A percentile compares a stretch with the other conserved stretches of the same genome.
These are phyloP conservation scores for Poeciliopsis turneri DNA, from an alignment of 2,797 vertebrate genomes.

Conservation along the genomic window DNA sequence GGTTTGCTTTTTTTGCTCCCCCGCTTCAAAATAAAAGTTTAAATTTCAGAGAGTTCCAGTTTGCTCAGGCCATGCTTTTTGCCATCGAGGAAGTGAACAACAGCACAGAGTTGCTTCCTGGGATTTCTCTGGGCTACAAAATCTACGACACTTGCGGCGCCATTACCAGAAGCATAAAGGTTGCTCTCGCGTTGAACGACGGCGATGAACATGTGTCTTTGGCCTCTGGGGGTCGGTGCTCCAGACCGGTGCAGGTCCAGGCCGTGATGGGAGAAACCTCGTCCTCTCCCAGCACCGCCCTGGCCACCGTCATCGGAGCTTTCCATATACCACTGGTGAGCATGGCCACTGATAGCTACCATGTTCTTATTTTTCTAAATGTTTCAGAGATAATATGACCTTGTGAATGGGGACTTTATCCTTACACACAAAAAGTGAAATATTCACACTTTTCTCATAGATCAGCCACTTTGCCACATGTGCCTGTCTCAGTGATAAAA, in stretches of 20 bases:
- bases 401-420: background rate
- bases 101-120: conserved; percentile 71
- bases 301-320: conserved; percentile 72
- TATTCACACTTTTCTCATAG: conserved; percentile 11
- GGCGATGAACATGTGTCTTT: conserved; percentile 42
- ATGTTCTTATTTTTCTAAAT: background rate
- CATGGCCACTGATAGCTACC: background rate
- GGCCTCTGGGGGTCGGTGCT: conserved; percentile 42
- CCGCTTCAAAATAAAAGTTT: conserved; percentile 53
- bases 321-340: conserved; percentile 77
- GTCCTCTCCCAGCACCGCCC: conserved; percentile 73
- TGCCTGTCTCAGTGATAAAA: conserved; percentile 78
- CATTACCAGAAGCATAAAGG: conserved; percentile 60
- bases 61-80: conserved; percentile 75
- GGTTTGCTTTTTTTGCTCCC: too few relatives aligned
- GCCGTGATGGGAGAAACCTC: conserved; percentile 77
- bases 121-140: conserved; percentile 71
- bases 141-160: conserved; percentile 75
- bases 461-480: conserved; percentile 81
- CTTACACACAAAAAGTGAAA: background rate
- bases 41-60: conserved; percentile 78
- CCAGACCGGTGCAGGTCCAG: conserved; percentile 64
- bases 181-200: conserved; percentile 69
- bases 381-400: background rate
- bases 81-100: conserved; percentile 80